Base-by-base conservation (phyloP, 2,888 invertebrate genomes). In the Ametastegia equiseti region DNA sequence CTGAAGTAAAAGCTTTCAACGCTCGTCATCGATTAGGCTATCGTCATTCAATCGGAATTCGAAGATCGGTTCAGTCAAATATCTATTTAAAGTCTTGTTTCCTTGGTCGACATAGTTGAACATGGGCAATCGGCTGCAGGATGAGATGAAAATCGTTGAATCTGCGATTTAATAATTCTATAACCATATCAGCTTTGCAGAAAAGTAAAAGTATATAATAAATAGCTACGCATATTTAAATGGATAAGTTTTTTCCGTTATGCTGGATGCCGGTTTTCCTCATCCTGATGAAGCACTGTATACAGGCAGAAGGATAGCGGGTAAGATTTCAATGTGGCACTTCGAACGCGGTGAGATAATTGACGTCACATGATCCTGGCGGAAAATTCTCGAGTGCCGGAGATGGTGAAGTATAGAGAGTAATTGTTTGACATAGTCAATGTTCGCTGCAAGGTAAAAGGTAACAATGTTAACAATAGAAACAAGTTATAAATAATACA, bases 401-500 rank as follows among this genome's bases (percentile, higher is more conserved):
- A 47, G n/a, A 50, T 0, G n/a, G n/a, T n/a, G n/a, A 50, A 15
- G 47, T 47, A 47, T 15, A 5, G 15, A n/a, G 47, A 47, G 6
- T 50, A 19, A 4, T 19, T 54, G 9, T n/a, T 50, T 6, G n/a
- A 50, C n/a, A 54, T 11, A 11, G 19, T 54, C 11, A 11, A 7
- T 23, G 19, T 19, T 54, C 6, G 4, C 15, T 36, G 11, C 19
- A 19, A 1, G 7, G 33, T 33, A 33, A 63, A 13, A 33, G 1
- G n/a, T n/a, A n/a, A n/a, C n/a, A 7, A 63, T 63, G 1, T 30
- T 7, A 3, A 2, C 4, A 3, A 67, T 33, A 19, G 36, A 39
- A 4, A 63, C 23, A n/a, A 73, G 73, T 73, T 73, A 47, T 73
- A 73, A 73, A 73, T 73, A 73, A 73, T 50, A 36, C 15, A 13